Conservation (phyloP, 1,140 invertebrate genomes). For the Acromyrmex echinatior region DNA sequence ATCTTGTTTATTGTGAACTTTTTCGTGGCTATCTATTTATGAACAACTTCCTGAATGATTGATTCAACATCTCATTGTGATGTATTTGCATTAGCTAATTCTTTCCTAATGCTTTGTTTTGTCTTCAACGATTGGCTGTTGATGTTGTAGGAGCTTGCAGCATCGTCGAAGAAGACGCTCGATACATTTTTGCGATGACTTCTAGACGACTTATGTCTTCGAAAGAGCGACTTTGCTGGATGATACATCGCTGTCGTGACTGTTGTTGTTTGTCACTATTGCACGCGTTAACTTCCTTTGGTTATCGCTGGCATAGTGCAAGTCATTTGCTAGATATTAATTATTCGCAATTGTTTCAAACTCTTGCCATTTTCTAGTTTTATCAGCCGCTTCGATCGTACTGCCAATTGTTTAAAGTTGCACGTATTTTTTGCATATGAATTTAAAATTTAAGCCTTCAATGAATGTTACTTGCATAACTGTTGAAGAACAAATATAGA, state of each 20-base stretch:
- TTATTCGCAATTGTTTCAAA: constrained; percentile 1
- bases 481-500: not conserved
- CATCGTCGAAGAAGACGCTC: constrained; percentile 52
- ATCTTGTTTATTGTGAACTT: constrained; percentile 3
- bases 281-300: constrained; percentile 21
- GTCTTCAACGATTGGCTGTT: constrained; percentile 51
- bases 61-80: not conserved
- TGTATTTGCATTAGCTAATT: constrained; percentile 1
- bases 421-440: not conserved
- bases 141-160: constrained; percentile 61
- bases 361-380: constrained; percentile 10
- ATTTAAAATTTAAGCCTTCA: constrained; percentile 1
- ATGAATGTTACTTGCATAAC: not conserved
- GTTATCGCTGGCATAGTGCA: constrained; percentile 29
- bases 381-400: constrained; percentile 14
- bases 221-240: constrained; percentile 22
- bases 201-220: constrained; percentile 25
- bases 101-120: constrained; percentile 10
- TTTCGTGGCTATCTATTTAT: not conserved
- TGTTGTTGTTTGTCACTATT: constrained; percentile 34
- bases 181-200: constrained; percentile 60
- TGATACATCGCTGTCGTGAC: constrained; percentile 34
- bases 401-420: not conserved
- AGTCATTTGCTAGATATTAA: constrained; percentile 41
- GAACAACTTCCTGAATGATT: not conserved